Percentiles rank a stretch among this genome's conserved stretches.
Evolutionary conservation across 2,797 vertebrate genomes (phyloP).

Genomic region (Lagodon rhomboides): DNA sequence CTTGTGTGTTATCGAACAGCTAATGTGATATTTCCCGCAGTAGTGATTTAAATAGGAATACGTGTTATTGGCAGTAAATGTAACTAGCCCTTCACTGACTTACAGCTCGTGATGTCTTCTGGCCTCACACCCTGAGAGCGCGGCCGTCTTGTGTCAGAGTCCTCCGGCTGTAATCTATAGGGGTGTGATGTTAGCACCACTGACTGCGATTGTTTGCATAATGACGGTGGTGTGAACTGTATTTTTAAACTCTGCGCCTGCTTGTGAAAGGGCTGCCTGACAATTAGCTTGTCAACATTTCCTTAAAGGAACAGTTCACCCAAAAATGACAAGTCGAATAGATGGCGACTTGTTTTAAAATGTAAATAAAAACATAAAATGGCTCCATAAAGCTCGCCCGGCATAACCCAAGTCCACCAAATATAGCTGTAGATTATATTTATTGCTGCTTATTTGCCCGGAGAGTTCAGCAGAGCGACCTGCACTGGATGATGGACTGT

Average conservation of each 20-base stretch:
- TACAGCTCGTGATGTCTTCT: slow-evolving; percentile 8
- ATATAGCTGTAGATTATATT: too few relatives aligned
- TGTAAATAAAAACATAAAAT: too few relatives aligned
- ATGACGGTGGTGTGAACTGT: slow-evolving; percentile 68
- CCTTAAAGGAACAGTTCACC: not conserved
- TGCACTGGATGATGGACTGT: too few relatives aligned
- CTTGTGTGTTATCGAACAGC: slow-evolving; percentile 39
- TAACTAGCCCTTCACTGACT: not conserved
- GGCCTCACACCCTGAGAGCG: slow-evolving; percentile 30
- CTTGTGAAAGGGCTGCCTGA: slow-evolving; percentile 57
- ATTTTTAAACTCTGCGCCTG: slow-evolving; percentile 68
- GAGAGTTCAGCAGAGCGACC: too few relatives aligned
- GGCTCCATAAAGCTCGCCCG: too few relatives aligned
- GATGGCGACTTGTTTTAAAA: too few relatives aligned
- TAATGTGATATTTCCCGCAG: slow-evolving; percentile 30
- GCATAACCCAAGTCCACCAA: too few relatives aligned
- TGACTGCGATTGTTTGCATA: slow-evolving; percentile 67
- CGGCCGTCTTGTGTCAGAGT: slow-evolving; percentile 46
- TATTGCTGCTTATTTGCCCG: too few relatives aligned
- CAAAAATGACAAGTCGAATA: too few relatives aligned
- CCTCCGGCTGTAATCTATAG: slow-evolving; percentile 58
- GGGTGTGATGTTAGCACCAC: slow-evolving; percentile 57
- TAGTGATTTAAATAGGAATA: not conserved
- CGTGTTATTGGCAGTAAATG: not conserved
- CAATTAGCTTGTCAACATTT: slow-evolving; percentile 73